Percentiles rank a stretch among this genome's conserved stretches.
Evolutionary conservation across 2,797 vertebrate genomes (phyloP).

Genomic region (Podarcis siculus): DNA sequence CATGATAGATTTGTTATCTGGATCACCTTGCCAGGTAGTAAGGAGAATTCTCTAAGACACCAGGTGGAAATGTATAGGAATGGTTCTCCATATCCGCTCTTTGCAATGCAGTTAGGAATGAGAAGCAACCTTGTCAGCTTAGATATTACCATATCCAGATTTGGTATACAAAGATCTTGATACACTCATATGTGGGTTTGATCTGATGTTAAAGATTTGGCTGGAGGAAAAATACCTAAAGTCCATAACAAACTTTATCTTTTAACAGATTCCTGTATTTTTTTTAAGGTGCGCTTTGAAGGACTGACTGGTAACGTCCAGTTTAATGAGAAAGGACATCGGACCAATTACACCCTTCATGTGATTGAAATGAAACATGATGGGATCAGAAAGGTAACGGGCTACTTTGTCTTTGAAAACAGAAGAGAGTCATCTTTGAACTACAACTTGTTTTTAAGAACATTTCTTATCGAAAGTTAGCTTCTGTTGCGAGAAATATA

Average conservation of each 20-base stretch:
- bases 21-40: not conserved
- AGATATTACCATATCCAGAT: not conserved
- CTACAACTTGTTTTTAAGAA: not conserved
- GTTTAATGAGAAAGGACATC: conserved; percentile 96
- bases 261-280: conserved; percentile 30
- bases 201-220: conserved; percentile 31
- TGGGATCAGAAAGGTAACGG: conserved; percentile 91
- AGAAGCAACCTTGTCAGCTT: not conserved
- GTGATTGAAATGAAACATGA: conserved; percentile 94
- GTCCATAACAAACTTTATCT: not conserved
- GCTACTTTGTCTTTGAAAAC: not conserved
- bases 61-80: not conserved
- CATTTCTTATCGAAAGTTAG: accelerated
- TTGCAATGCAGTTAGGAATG: not conserved
- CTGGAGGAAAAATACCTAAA: not conserved
- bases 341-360: conserved; percentile 95
- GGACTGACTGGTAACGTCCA: conserved; percentile 97
- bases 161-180: not conserved
- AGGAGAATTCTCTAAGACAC: not conserved
- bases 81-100: not conserved
- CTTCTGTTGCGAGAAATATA: not conserved
- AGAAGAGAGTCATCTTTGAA: accelerated
- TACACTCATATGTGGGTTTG: not conserved
- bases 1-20: not conserved
- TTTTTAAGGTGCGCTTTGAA: conserved; percentile 90